Conservation (phyloP, 2,888 invertebrate species). For the Chrysopilus asiliformis region DNA sequence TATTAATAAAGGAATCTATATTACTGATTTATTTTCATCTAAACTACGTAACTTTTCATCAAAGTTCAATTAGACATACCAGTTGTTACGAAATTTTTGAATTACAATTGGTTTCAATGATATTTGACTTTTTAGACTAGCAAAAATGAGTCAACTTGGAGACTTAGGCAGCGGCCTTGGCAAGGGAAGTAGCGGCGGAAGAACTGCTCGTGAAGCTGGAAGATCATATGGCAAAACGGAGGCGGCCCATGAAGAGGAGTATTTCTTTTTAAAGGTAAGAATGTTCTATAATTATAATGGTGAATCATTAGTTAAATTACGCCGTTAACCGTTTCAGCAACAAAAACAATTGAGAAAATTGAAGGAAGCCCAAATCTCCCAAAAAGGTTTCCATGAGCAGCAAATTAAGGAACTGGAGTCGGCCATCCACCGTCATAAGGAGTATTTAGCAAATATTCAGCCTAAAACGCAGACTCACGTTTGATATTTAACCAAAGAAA, state of each 20-base stretch:
- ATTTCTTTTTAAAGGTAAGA: background rate
- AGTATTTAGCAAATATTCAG: conserved; percentile 42
- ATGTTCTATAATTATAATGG: background rate
- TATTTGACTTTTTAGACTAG: no score
- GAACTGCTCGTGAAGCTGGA: background rate
- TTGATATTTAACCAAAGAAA: no score
- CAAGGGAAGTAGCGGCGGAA: background rate
- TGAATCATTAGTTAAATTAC: background rate
- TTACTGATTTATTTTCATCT: no score
- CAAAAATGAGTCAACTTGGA: background rate
- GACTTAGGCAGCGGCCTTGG: background rate
- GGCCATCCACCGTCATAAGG: conserved; percentile 66
- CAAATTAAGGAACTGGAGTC: conserved; percentile 79
- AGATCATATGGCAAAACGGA: background rate
- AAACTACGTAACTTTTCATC: no score
- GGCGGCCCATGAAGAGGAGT: background rate
- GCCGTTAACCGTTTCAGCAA: background rate
- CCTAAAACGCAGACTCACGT: no score
- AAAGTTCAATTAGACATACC: no score
- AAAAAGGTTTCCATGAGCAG: conserved; percentile 71
- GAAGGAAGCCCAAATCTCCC: conserved; percentile 38
- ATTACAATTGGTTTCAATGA: no score
- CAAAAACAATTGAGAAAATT: background rate
- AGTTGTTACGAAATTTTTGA: no score
- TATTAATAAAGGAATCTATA: no score